Evolutionary conservation across 2,797 vertebrate species (phyloP), one percentile per base, ranked within the genome.

Genomic region (Lindbergichthys nudifrons): DNA sequence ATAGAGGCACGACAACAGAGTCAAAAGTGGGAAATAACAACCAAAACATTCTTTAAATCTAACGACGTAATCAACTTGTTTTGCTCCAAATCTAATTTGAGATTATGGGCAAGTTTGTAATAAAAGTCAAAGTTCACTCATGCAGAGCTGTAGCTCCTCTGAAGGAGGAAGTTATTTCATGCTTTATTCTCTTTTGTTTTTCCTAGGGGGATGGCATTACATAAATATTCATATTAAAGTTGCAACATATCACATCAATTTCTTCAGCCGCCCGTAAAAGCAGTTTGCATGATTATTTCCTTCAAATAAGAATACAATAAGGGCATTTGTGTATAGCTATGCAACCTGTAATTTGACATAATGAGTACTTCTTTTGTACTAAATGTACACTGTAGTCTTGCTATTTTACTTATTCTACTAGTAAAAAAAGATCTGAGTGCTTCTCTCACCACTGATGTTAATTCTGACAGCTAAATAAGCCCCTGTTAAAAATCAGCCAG

Each of bases 51-150:
- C 1, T 8, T 39, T 47, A 16, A 52, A 54, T 74, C 1, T 39
- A n/a, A 52, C 53, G 11, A 23, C 50, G 14, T 73, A 73, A 75
- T 79, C 32, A 18, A 58, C 10, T 61, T 66, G 32, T 65, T 70
- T 71, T 56, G 15, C 39, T 69, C 6, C 10, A 46, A 57, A 61
- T 70, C 53, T 70, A 45, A 53, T 41, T 43, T 10, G 42, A 32
- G 43, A 62, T 81, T 23, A 59, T 5, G 11, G 23, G 7, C 30
- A 69, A 51, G 26, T 79, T 71, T 73, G 43, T 26, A 42, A 60
- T 60, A 63, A 65, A 46, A 39, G 41, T n/a, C 48, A 57, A 45
- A 68, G 57, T 68, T 66, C 21, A 80, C n/a, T 83, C 61, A 74
- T 63, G 72, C 77, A 65, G 39, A 56, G 73, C 43, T 48, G 39